Conservation (phyloP, 2,113 vertebrate genomes). For the Notarius lentiginosus region DNA sequence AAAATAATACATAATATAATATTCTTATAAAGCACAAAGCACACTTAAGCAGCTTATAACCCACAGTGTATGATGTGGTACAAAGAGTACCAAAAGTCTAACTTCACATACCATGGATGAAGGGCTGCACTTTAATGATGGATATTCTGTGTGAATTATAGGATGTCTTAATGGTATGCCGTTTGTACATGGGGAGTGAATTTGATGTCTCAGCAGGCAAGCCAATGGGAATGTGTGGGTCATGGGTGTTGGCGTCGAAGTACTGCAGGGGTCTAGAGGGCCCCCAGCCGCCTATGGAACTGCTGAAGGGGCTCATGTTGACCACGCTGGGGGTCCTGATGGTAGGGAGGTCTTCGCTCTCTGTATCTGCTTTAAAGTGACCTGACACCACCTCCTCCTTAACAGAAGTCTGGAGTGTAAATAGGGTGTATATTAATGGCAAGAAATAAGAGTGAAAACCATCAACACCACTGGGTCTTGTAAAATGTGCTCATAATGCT, state of each 20-base stretch:
- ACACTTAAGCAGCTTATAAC: background rate
- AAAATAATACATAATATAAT: background rate
- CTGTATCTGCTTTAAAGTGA: conserved; percentile 46
- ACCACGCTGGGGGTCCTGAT: conserved; percentile 46
- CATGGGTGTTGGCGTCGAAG: conserved; percentile 9
- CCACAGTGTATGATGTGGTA: background rate
- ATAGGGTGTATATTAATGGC: background rate
- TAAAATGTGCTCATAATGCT: background rate
- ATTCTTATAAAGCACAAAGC: background rate
- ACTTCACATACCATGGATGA: conserved; percentile 45
- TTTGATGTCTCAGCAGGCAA: conserved; percentile 8
- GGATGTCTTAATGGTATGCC: conserved; percentile 14
- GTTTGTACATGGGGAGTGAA: conserved; percentile 42
- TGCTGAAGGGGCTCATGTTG: conserved; percentile 46
- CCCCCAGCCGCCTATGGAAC: conserved; percentile 4
- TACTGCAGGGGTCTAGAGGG: background rate
- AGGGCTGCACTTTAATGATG: conserved; percentile 57
- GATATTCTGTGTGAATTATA: conserved; percentile 35
- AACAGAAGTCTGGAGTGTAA: background rate
- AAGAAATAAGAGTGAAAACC: background rate
- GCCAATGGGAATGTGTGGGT: conserved; percentile 45
- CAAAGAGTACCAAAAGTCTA: background rate
- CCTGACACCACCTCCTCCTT: conserved; percentile 33
- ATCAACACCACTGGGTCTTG: background rate
- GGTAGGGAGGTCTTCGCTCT: conserved; percentile 51